Evolutionary conservation across 2,888 invertebrate species (phyloP), one percentile per base, ranked within the genome.

Genomic region (Cataglyphis cursor): DNA sequence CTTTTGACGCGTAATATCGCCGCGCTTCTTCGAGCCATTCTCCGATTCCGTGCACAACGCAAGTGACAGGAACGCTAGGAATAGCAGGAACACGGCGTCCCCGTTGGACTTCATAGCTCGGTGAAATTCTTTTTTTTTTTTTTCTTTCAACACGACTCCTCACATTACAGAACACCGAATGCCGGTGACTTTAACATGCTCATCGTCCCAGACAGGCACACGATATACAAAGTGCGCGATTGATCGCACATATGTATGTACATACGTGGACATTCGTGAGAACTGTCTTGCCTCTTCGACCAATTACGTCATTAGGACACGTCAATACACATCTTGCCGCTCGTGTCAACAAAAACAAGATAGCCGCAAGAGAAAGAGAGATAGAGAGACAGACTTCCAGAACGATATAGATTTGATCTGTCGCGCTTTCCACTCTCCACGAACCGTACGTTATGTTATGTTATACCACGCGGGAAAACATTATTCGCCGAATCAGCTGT

Each of bases 291-390:
- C 21, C 38, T 64, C 73, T 81, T 84, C 82, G 61, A 82, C 76
- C 74, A 87, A 90, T 92, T 93, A 92, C 93, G 93, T 93, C 93
- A 92, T 89, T 90, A 83, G 87, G 92, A 93, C 93, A 93, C 92
- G 93, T 93, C 93, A 93, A 90, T 87, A 82, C 83, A 88, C 89
- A 90, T 87, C 61, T 85, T 87, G 82, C 38, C n/a, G 64, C 38
- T 57, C 62, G 35, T 48, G 38, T 80, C 44, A 48, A 70, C 57
- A 70, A 80, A 88, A 68, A 81, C 75, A 85, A 76, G 44, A 78
- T 38, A 51, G 62, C 61, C 44, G 31, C 73, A 38, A 41, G 66
- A 51, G 18, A 18, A 38, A 41, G 66, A 51, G 48, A 48, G 6
- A 48, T 18, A 48, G 48, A 48, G 6, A n/a, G 6, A 48, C 8